Percentiles rank a stretch among this genome's conserved stretches.
Conservation (phyloP, 2,113 vertebrate genomes). For the Psittacula cyanocephala region DNA sequence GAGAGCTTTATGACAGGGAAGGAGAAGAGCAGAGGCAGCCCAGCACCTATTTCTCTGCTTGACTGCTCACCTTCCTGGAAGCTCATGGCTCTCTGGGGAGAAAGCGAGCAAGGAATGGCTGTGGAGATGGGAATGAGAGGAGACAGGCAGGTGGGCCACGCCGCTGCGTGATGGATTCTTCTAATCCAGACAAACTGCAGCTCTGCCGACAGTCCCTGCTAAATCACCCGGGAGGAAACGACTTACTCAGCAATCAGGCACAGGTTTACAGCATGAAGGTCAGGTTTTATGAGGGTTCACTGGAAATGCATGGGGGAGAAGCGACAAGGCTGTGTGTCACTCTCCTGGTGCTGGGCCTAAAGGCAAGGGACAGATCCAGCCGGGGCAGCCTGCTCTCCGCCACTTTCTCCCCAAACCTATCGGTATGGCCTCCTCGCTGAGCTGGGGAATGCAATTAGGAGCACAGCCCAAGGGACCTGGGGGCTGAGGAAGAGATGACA, state of each 20-base stretch:
- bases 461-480: not conserved
- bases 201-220: not conserved
- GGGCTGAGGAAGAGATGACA: not conserved
- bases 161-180: not conserved
- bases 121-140: not conserved
- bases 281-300: conserved; percentile 18
- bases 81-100: not conserved
- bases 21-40: not conserved
- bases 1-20: not conserved
- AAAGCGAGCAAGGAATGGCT: not conserved
- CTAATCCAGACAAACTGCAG: conserved; percentile 15
- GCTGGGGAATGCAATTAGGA: not conserved
- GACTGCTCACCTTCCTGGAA: not conserved
- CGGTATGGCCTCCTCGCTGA: not conserved
- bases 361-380: not conserved
- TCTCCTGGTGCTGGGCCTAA: not conserved
- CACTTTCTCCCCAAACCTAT: not conserved
- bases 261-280: conserved; percentile 8
- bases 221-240: conserved; percentile 21
- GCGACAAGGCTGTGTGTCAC: not conserved
- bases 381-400: not conserved
- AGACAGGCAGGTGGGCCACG: conserved; percentile 6
- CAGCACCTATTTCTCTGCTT: not conserved
- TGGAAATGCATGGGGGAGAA: not conserved
- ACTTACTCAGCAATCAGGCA: conserved; percentile 29